Base-by-base conservation (phyloP, 2,113 vertebrate genomes). In the Spilogale gracilis region DNA sequence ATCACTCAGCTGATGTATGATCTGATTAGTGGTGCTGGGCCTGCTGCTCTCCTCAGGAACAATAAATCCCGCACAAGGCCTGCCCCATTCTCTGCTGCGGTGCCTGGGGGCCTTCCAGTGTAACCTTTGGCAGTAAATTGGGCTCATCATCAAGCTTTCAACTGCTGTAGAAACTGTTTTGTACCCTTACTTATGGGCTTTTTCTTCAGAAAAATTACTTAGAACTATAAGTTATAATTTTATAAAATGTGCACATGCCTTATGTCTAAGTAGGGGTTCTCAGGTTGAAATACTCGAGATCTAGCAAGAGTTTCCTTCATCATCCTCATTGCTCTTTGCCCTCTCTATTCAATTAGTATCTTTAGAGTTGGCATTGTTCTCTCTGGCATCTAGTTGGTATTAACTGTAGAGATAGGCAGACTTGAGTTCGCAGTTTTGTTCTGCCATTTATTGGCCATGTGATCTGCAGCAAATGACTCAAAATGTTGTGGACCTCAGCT, bases 41-140 rank as follows among this genome's bases (percentile, higher is more conserved):
- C n/a, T 73, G 56, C 60, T 38, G 27, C 43, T 94, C 20, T 94
- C 56, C 83, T 76, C 50, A 9, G 71, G 67, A 97, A 52, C 73
- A 7, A 96, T 97, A 98, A 98, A 98, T 97, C 79, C 81, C 71
- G 43, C 21, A 23, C 52, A n/a, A 94, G 91, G 6, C 71, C 84
- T 81, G 88, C 78, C 88, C 97, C 30, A 0, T 69, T 76, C 90
- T 90, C 81, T 23, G 52, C 91, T 10, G 1, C 8, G 65, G 27
- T 74, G 82, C 91, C 85, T 45, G 38, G 67, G 93, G 97, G 85
- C 81, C 86, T 95, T 93, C 91, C 78, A 82, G 0, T 71, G 50
- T 92, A 86, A 95, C 89, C 81, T 95, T 60, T 6, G 3, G 73
- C 95, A 5, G 45, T 97, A 97, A 97, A 96, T 97, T 93, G 83